Evolutionary conservation across 2,797 vertebrate genomes (phyloP).

Genomic region (Takifugu ocellatus): DNA sequence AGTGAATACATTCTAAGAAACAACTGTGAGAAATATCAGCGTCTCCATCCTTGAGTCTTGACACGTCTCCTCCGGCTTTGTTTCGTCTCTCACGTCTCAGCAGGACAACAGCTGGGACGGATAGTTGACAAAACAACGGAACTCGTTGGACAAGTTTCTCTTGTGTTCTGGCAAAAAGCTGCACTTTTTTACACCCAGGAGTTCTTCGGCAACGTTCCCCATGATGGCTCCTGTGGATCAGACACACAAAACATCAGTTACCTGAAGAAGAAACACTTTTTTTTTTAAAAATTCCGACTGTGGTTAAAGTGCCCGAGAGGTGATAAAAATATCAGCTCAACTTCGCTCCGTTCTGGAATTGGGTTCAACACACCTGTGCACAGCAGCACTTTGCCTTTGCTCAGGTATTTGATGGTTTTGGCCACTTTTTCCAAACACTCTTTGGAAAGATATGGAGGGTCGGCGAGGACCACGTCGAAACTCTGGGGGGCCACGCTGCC

Average conservation of each 20-base stretch:
- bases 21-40: too few species aligned
- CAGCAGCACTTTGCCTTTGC: constrained; percentile 88
- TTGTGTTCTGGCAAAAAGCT: constrained; percentile 87
- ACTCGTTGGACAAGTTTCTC: constrained; percentile 88
- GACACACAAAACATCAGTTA: not conserved
- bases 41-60: not conserved
- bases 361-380: constrained; percentile 82
- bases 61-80: not conserved
- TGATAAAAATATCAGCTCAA: not conserved
- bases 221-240: constrained; percentile 82
- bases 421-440: constrained; percentile 90
- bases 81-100: not conserved
- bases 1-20: not conserved
- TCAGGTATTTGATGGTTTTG: constrained; percentile 83
- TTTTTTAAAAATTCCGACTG: not conserved
- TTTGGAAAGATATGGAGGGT: constrained; percentile 91
- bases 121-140: constrained; percentile 90
- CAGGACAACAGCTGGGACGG: constrained; percentile 74
- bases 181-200: constrained; percentile 83
- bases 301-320: too few species aligned
- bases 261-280: not conserved
- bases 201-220: constrained; percentile 79
- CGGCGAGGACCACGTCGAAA: constrained; percentile 89
- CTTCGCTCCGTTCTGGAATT: not conserved
- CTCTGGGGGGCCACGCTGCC: constrained; percentile 70